These are phyloP conservation scores for Mantis religiosa DNA, from an alignment of 2,888 invertebrate species.

Conservation along the genomic window DNA sequence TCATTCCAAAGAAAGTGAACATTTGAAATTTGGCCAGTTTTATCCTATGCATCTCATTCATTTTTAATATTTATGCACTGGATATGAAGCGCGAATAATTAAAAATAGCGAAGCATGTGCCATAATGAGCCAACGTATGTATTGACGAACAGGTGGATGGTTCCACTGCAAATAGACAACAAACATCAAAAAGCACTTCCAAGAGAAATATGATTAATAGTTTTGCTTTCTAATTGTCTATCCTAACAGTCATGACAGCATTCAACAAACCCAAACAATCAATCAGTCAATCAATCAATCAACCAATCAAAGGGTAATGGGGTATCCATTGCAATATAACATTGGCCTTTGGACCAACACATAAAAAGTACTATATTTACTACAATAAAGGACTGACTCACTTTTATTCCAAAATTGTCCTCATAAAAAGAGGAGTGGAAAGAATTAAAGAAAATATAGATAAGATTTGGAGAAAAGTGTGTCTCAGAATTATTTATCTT, in stretches of 20 bases:
- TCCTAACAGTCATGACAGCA: slow-evolving; percentile 2
- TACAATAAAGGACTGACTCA: slow-evolving; percentile 11
- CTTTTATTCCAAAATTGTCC: slow-evolving; percentile 16
- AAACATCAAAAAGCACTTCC: slow-evolving; percentile 8
- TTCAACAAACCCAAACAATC: not conserved
- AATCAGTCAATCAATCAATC: not conserved
- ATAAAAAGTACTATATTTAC: not conserved
- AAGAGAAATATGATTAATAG: slow-evolving; percentile 7
- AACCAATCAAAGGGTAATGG: not conserved
- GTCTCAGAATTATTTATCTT: not conserved
- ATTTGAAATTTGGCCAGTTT: not conserved
- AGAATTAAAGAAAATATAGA: slow-evolving; percentile 6
- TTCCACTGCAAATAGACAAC: slow-evolving; percentile 23
- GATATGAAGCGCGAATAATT: slow-evolving; percentile 9
- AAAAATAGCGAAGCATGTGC: slow-evolving; percentile 24
- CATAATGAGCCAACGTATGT: slow-evolving; percentile 6
- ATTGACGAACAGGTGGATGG: slow-evolving; percentile 5
- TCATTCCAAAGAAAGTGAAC: not conserved
- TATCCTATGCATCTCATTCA: not conserved
- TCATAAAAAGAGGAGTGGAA: slow-evolving; percentile 14
- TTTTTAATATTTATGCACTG: slow-evolving; percentile 4
- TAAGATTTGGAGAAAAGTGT: not conserved
- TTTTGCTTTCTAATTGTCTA: slow-evolving; percentile 4
- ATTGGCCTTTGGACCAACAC: not conserved
- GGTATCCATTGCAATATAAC: slow-evolving; percentile 3